Evolutionary conservation across 1,140 invertebrate species (phyloP).

Genomic region (Calephelis nemesis): DNA sequence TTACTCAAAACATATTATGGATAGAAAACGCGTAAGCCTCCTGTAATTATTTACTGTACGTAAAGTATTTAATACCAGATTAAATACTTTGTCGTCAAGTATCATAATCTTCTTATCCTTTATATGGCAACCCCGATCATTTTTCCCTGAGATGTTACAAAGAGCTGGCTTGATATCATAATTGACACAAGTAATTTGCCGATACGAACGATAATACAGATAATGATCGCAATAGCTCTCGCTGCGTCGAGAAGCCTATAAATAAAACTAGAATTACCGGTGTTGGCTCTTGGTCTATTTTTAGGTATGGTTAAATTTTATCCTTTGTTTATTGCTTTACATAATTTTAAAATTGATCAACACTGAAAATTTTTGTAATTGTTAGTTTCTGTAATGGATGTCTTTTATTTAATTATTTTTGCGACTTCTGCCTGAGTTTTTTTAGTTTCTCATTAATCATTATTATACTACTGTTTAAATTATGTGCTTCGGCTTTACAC

Average conservation of each 20-base stretch:
- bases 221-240: constrained; percentile 37
- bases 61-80: background rate
- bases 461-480: too few species aligned
- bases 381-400: too few species aligned
- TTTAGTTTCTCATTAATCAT: too few species aligned
- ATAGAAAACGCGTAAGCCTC: too few species aligned
- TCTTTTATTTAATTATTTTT: constrained; percentile 9
- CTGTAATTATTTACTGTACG: background rate
- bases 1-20: background rate
- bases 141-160: constrained; percentile 29
- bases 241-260: constrained; percentile 34
- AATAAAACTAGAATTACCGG: constrained; percentile 37
- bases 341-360: constrained; percentile 21
- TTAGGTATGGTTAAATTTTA: constrained; percentile 32
- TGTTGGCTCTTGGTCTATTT: constrained; percentile 31
- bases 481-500: too few species aligned
- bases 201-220: constrained; percentile 38
- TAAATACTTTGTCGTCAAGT: constrained; percentile 9
- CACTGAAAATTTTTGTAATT: background rate
- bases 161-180: constrained; percentile 35
- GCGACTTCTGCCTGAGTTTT: background rate
- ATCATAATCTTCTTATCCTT: constrained; percentile 18
- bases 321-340: constrained; percentile 30
- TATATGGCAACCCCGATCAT: constrained; percentile 24
- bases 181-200: constrained; percentile 36